A percentile compares a stretch with the other conserved stretches of the same genome.
Evolutionary conservation across 2,888 invertebrate genomes (phyloP).

Genomic region (Stenodera caucasica): DNA sequence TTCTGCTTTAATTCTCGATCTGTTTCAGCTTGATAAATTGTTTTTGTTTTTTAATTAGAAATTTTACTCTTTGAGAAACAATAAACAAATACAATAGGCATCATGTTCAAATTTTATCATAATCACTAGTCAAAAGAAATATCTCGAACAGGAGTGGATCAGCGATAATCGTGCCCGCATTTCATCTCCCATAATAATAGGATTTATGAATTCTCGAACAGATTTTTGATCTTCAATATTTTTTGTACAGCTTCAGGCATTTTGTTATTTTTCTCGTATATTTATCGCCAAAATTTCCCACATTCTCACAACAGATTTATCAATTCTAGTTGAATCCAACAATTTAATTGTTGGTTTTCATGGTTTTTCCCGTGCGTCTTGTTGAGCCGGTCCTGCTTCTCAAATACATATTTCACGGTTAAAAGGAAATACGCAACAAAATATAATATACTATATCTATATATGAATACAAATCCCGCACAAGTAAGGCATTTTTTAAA

Average conservation of each 20-base stretch:
- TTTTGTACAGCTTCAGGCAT: too few species aligned
- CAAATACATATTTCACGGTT: constrained; percentile 19
- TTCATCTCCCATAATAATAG: too few species aligned
- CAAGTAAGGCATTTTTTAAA: constrained; percentile 28
- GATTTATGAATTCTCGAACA: too few species aligned
- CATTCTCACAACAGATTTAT: too few species aligned
- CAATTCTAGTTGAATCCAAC: too few species aligned
- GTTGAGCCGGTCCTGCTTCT: too few species aligned
- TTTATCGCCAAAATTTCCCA: too few species aligned
- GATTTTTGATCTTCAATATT: too few species aligned
- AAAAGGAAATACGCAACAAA: constrained; percentile 23
- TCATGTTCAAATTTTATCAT: constrained; percentile 4
- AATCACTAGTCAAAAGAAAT: not conserved
- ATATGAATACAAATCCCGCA: constrained; percentile 21
- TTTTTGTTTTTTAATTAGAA: constrained; percentile 14
- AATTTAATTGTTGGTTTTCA: too few species aligned
- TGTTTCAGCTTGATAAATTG: constrained; percentile 12
- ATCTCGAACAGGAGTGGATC: too few species aligned
- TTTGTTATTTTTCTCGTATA: too few species aligned
- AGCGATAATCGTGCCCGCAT: too few species aligned
- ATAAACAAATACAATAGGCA: not conserved
- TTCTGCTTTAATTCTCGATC: constrained; percentile 26
- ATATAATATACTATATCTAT: not conserved
- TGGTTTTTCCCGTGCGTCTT: constrained; percentile 1
- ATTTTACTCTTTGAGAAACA: not conserved